Base-by-base conservation (phyloP, 2,888 invertebrate genomes). In the Cynaeus angustus region DNA sequence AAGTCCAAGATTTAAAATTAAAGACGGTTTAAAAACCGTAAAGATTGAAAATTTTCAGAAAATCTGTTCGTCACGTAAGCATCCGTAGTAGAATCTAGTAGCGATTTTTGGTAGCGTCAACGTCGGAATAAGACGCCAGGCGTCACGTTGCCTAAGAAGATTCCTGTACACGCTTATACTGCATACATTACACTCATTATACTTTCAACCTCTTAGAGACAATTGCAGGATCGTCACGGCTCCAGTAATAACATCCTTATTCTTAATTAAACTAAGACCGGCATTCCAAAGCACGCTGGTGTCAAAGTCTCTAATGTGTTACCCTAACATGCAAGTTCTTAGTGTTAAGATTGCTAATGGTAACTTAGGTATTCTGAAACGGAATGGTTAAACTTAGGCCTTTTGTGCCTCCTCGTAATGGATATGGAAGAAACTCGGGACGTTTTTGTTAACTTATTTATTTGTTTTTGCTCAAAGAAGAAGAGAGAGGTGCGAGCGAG, bases 361-460 rank as follows among this genome's bases (percentile, higher is more conserved):
- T 80, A 79, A 81, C 81, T 83, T 82, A 81, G 82, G 80, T 82
- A 84, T 83, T 83, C 83, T 82, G 80, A 84, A 84, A 84, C 83
- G 80, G 84, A 84, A 84, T 84, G 82, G 83, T 80, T 84, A 83
- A 84, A 84, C 82, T 84, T 83, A 81, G 82, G 82, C 82, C 82
- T 83, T 82, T 81, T 80, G 81, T 81, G 81, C 75, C 48, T 9
- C 45, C n/a, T 21, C 41, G 41, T 41, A 41, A 41, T 41, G 41
- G 41, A 41, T 41, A 41, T 41, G 41, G 41, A 41, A 41, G 41
- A 41, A 41, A 5, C 12, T 10, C 41, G 13, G 12, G 3, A n/a
- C n/a, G 10, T 6, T 41, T 6, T 6, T 12, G 33, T 7, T 41
- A 12, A 41, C 41, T 41, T 41, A 41, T 41, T n/a, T 12, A 41